phyloP scores from a whole-genome alignment of 2,888 invertebrate species.

The Heliothis peltigera region DNA sequence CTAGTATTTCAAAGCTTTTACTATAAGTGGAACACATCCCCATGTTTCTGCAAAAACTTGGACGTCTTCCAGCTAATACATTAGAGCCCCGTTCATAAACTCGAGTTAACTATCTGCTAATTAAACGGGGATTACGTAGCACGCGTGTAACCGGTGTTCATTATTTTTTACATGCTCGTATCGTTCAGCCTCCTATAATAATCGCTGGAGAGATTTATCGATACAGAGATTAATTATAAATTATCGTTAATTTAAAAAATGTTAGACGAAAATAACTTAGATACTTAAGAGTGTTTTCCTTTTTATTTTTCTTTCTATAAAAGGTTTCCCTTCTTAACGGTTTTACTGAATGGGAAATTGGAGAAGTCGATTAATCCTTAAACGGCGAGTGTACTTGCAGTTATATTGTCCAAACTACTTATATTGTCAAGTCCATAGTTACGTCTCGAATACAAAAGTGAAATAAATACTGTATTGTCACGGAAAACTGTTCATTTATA shows the following conservation, averaged over 20 bases:
- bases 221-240: slow-evolving; percentile 47
- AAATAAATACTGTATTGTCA: slow-evolving; percentile 41
- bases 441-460: slow-evolving; percentile 32
- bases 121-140: slow-evolving; percentile 69
- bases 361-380: slow-evolving; percentile 34
- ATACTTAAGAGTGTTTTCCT: background rate
- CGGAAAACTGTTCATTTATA: slow-evolving; percentile 29
- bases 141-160: slow-evolving; percentile 66
- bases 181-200: slow-evolving; percentile 32
- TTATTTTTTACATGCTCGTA: slow-evolving; percentile 64
- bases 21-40: slow-evolving; percentile 19
- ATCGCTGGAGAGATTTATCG: slow-evolving; percentile 48
- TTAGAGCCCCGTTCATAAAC: slow-evolving; percentile 41
- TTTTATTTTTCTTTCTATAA: slow-evolving; percentile 1
- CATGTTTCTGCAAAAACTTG: slow-evolving; percentile 30
- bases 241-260: slow-evolving; percentile 45
- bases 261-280: slow-evolving; percentile 51
- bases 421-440: slow-evolving; percentile 37
- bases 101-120: slow-evolving; percentile 62
- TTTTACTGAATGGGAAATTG: slow-evolving; percentile 33
- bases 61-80: slow-evolving; percentile 47
- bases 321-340: slow-evolving; percentile 18
- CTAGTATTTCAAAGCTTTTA: slow-evolving; percentile 16
- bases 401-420: slow-evolving; percentile 50
- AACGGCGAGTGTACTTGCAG: slow-evolving; percentile 32